These are phyloP conservation scores for Timandra comae DNA, from an alignment of 2,888 invertebrate species.

Conservation along the genomic window DNA sequence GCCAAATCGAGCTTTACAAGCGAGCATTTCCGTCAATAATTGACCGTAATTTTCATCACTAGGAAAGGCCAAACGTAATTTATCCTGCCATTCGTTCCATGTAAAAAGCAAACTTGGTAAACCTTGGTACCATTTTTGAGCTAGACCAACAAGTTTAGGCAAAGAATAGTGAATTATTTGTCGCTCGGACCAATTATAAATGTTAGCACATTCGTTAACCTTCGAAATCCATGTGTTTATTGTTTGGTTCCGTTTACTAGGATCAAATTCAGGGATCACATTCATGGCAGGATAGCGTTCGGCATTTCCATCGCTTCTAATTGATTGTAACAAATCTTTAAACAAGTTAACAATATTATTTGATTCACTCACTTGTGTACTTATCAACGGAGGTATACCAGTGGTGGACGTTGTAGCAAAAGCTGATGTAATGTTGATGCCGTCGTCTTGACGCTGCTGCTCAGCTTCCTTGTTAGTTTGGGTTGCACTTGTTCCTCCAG, in stretches of 20 bases:
- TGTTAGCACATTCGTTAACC: not conserved
- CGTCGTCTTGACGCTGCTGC: no score
- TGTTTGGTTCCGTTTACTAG: not conserved
- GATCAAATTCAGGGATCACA: slow-evolving; percentile 3
- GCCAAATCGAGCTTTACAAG: slow-evolving; percentile 10
- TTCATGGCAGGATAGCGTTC: no score
- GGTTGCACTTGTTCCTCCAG: no score
- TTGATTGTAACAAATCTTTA: no score
- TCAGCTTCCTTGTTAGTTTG: no score
- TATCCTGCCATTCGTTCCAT: slow-evolving; percentile 20
- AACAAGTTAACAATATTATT: no score
- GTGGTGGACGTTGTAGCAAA: no score
- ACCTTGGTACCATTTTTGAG: slow-evolving; percentile 20
- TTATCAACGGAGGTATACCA: no score
- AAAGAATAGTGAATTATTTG: slow-evolving; percentile 11
- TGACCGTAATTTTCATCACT: no score
- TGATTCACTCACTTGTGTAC: no score
- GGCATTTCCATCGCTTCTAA: no score
- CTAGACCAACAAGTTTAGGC: slow-evolving; percentile 13
- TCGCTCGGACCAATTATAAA: slow-evolving; percentile 1
- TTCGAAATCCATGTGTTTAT: not conserved
- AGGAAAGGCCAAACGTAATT: slow-evolving; percentile 17
- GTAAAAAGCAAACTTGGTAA: slow-evolving; percentile 11
- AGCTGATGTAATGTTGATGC: no score
- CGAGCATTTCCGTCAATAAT: slow-evolving; percentile 18